Conservation (phyloP, 2,797 vertebrate species). For the Acropternis orthonyx region DNA sequence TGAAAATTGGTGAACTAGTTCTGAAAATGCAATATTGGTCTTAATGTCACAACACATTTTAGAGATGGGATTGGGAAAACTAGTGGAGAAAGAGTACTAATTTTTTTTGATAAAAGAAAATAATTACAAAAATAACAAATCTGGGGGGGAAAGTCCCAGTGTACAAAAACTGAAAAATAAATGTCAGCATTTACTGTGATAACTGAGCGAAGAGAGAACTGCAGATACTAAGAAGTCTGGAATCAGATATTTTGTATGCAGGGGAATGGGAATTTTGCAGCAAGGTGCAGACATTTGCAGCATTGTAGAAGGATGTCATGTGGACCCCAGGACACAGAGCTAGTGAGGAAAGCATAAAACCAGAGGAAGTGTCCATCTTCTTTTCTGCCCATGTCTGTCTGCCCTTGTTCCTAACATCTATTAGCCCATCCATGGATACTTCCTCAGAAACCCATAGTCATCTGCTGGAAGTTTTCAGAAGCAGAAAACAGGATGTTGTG, state of each 20-base stretch:
- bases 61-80: background rate
- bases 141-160: background rate
- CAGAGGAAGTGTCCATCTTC: background rate
- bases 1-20: background rate
- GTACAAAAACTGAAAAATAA: background rate
- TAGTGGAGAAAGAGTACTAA: background rate
- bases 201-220: background rate
- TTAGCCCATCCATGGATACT: background rate
- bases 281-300: fast-evolving
- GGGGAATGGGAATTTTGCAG: background rate
- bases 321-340: background rate
- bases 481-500: background rate
- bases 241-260: background rate
- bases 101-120: background rate
- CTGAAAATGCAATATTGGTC: background rate
- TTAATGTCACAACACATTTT: background rate
- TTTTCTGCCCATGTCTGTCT: background rate
- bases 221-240: background rate
- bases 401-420: background rate
- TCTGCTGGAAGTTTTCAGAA: background rate
- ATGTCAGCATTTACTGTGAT: background rate
- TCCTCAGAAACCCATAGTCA: background rate
- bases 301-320: background rate
- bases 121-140: background rate
- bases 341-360: background rate